Evolutionary conservation across 2,888 invertebrate species (phyloP), one percentile per base, ranked within the genome.

Genomic region (Boloria euphrosyne): DNA sequence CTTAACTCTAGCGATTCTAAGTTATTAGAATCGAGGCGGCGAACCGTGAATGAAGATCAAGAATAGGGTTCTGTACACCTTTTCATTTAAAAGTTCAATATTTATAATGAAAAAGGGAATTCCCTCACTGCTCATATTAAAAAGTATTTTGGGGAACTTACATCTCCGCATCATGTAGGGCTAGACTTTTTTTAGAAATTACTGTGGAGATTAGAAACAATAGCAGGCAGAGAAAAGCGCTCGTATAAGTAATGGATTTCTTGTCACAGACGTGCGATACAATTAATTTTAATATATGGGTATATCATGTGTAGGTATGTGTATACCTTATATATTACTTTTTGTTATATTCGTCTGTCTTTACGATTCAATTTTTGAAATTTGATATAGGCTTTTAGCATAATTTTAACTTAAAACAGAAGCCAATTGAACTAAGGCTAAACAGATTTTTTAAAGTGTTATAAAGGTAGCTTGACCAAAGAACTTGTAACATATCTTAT

Each of bases 81-180:
- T 65, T 65, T 55, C 65, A 61, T 59, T 62, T 65, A 46, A 61
- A 54, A 61, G 53, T 67, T 69, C 69, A 67, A 69, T 67, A 65
- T 67, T 69, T 67, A 55, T 67, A 69, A 69, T 69, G 67, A 67
- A 67, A 67, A 65, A 69, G 67, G 69, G 65, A 61, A 68, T 51
- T 65, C 65, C 55, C 61, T 64, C 18, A 58, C 64, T 67, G 69
- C 58, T 69, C 64, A 69, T 65, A 67, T 67, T 53, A 59, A 57
- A 57, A 59, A 57, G 59, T 60, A 66, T 69, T 66, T 66, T 63
- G 58, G 60, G 60, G 55, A 63, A 59, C 60, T 59, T 4, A 46
- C 18, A 16, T 47, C 62, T 55, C 52, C 18, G 3, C 27, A 58
- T 44, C 38, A 31, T 55, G 59, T 60, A 10, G 22, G 27, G 50